phyloP scores from a whole-genome alignment of 2,888 invertebrate species.

The Idaea straminata region DNA sequence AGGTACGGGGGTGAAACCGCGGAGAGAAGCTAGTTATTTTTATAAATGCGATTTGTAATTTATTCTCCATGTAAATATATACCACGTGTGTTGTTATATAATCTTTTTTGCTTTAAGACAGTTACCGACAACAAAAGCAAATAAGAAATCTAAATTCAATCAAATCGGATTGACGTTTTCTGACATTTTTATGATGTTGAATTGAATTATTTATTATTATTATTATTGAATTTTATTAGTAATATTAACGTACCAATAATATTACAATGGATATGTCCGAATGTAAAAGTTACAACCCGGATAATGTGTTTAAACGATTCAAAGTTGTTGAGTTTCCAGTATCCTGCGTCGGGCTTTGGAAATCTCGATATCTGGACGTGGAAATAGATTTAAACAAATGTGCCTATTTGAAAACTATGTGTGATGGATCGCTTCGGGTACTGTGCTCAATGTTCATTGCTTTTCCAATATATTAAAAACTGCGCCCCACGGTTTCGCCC shows the following conservation, averaged over 20 bases:
- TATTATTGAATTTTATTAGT: slow-evolving; percentile 8
- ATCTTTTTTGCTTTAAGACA: no score
- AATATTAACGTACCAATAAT: slow-evolving; percentile 4
- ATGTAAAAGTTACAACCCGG: slow-evolving; percentile 51
- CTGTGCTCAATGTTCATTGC: slow-evolving; percentile 3
- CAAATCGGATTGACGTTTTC: slow-evolving; percentile 11
- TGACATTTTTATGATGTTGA: slow-evolving; percentile 6
- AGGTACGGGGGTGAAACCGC: no score
- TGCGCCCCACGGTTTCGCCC: no score
- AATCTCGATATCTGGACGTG: slow-evolving; percentile 49
- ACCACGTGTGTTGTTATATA: no score
- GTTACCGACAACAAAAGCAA: no score
- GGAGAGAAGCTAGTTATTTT: no score
- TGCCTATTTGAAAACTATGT: slow-evolving; percentile 64
- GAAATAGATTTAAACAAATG: slow-evolving; percentile 52
- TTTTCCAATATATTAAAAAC: no score
- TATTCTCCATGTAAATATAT: background rate
- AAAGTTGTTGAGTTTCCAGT: slow-evolving; percentile 64
- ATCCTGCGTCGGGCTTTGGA: slow-evolving; percentile 60
- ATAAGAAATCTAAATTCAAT: no score
- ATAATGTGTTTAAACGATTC: slow-evolving; percentile 61
- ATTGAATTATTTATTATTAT: slow-evolving; percentile 5
- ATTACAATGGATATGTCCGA: slow-evolving; percentile 25
- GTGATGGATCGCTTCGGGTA: slow-evolving; percentile 58
- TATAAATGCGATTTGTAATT: background rate